Conservation (phyloP, 1,140 invertebrate species). For the Battus philenor region DNA sequence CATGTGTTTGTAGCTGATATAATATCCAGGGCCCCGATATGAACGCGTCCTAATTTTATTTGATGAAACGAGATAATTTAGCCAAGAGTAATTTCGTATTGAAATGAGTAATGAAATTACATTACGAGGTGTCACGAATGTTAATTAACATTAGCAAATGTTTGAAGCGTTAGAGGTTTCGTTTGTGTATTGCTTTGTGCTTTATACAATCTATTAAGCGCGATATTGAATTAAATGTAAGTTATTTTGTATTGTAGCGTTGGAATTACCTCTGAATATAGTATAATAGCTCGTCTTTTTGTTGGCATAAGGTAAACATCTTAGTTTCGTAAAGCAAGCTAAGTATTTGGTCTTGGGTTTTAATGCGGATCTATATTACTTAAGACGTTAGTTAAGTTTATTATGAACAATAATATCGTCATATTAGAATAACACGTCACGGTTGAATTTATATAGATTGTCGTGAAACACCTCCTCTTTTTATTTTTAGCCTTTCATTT, state of each 20-base stretch:
- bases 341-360: slow-evolving; percentile 10
- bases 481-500: too few species aligned
- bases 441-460: too few species aligned
- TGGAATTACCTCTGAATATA: too few species aligned
- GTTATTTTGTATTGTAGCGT: slow-evolving; percentile 1
- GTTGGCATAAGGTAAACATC: slow-evolving; percentile 13
- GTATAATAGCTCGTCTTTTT: slow-evolving; percentile 10
- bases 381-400: not conserved
- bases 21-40: not conserved
- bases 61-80: slow-evolving; percentile 11
- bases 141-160: slow-evolving; percentile 13
- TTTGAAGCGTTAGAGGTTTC: not conserved
- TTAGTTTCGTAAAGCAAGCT: slow-evolving; percentile 13
- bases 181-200: slow-evolving; percentile 7
- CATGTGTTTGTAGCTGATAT: slow-evolving; percentile 4
- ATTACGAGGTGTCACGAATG: slow-evolving; percentile 11
- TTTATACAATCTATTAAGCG: slow-evolving; percentile 12
- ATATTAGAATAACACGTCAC: too few species aligned
- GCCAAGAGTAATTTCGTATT: slow-evolving; percentile 15
- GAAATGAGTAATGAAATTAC: slow-evolving; percentile 14
- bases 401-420: too few species aligned
- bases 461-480: too few species aligned
- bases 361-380: not conserved
- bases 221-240: slow-evolving; percentile 14
- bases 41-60: slow-evolving; percentile 9